Base-by-base conservation (phyloP, 1,140 invertebrate genomes). In the Philaenus spumarius region DNA sequence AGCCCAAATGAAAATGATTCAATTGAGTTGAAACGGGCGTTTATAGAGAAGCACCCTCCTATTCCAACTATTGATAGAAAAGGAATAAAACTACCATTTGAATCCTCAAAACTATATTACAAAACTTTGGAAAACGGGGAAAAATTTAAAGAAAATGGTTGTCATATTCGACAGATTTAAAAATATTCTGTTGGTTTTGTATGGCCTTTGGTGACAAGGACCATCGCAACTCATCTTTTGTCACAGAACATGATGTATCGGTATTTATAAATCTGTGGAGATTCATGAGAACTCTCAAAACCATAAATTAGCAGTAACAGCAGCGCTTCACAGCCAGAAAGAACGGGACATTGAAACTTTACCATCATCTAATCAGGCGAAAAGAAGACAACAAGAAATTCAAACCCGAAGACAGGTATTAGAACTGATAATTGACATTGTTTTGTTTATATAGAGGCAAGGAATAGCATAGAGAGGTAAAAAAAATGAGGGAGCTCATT, bases 371-470 rank as follows among this genome's bases (percentile, higher is more conserved):
- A 39, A 39, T 3, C n/a, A 54, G 22, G 19, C n/a, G 2, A 58
- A 55, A 56, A 11, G 57, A 26, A 12, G 24, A 57, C 54, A 60
- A 57, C 46, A 24, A 19, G 43, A 57, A 60, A 24, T 57, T 57
- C 19, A 48, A 17, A 57, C 54, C 1, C 45, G 59, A 34, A 60
- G 59, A 48, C 48, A 48, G 42, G 50, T 60, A 58, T 14, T 57
- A 12, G 40, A 60, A 56, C 54, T 42, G 35, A 58, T 60, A 43
- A 60, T 60, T 34, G 59, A 60, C 43, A 60, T 60, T 17, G 54
- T 57, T 57, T 57, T 60, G 11, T 57, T 60, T 37, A 46, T 57
- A 11, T 53, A 45, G 22, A 60, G 43, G 23, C 59, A 60, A 60
- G 59, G 59, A 20, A 48, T 57, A 20, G 54, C 54, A 1, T 57